phyloP scores from a whole-genome alignment of 1,140 invertebrate species.

The Protaetia brevitarsis region DNA sequence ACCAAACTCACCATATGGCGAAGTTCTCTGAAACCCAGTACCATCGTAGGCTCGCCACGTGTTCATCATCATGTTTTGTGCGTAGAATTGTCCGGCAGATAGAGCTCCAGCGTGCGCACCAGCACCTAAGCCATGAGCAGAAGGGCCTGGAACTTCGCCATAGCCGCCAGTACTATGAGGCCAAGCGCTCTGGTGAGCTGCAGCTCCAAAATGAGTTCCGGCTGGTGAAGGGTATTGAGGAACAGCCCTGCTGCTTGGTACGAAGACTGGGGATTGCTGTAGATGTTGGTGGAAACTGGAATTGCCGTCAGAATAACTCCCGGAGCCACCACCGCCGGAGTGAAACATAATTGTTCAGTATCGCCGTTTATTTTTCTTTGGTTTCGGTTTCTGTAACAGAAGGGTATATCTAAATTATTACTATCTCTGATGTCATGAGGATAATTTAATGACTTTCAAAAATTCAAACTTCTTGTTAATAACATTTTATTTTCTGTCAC shows the following conservation, averaged over 20 bases:
- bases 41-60: slow-evolving; percentile 76
- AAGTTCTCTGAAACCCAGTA: slow-evolving; percentile 67
- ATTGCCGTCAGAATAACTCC: slow-evolving; percentile 48
- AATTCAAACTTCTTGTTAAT: too few relatives aligned
- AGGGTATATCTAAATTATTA: not conserved
- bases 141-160: slow-evolving; percentile 44
- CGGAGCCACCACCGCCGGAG: slow-evolving; percentile 42
- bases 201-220: slow-evolving; percentile 39
- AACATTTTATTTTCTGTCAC: too few relatives aligned
- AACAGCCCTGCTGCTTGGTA: slow-evolving; percentile 52
- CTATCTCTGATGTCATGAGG: too few relatives aligned
- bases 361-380: not conserved
- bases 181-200: slow-evolving; percentile 44
- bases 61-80: slow-evolving; percentile 73
- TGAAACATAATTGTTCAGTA: slow-evolving; percentile 42
- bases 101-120: slow-evolving; percentile 39
- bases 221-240: slow-evolving; percentile 48
- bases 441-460: too few relatives aligned
- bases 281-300: slow-evolving; percentile 47
- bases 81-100: slow-evolving; percentile 60
- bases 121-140: slow-evolving; percentile 39
- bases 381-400: not conserved
- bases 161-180: slow-evolving; percentile 43
- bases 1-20: slow-evolving; percentile 67
- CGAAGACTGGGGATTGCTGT: slow-evolving; percentile 52